A percentile compares a stretch with the other conserved stretches of the same genome.
Evolutionary conservation across 2,888 invertebrate genomes (phyloP).

Genomic region (Leucania comma): DNA sequence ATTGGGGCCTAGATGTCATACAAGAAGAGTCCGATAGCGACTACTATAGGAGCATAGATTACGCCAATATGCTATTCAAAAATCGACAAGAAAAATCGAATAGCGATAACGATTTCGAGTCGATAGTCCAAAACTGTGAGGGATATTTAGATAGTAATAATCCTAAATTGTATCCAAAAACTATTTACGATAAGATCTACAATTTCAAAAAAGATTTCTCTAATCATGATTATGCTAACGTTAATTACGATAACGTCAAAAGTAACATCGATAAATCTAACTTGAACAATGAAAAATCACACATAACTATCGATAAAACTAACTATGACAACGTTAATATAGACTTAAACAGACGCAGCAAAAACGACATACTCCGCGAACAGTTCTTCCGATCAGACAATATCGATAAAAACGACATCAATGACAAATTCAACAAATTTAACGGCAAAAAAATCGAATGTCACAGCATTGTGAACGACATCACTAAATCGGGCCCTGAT

Average conservation of each 20-base stretch:
- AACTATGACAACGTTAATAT: slow-evolving; percentile 64
- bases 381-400: slow-evolving; percentile 79
- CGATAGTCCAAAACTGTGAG: slow-evolving; percentile 78
- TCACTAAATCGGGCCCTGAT: slow-evolving; percentile 81
- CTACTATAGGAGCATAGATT: slow-evolving; percentile 86
- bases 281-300: slow-evolving; percentile 45
- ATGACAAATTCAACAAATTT: slow-evolving; percentile 80
- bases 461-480: slow-evolving; percentile 84
- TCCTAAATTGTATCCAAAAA: slow-evolving; percentile 81
- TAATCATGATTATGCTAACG: slow-evolving; percentile 83
- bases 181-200: slow-evolving; percentile 82
- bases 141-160: slow-evolving; percentile 67
- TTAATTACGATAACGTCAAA: slow-evolving; percentile 72
- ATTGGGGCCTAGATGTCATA: slow-evolving; percentile 85
- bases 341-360: slow-evolving; percentile 73
- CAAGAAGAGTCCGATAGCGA: slow-evolving; percentile 88
- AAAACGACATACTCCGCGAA: slow-evolving; percentile 83
- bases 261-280: slow-evolving; percentile 56
- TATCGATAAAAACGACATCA: slow-evolving; percentile 81
- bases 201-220: slow-evolving; percentile 87
- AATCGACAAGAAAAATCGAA: slow-evolving; percentile 54
- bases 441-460: slow-evolving; percentile 86
- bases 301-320: slow-evolving; percentile 42
- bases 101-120: slow-evolving; percentile 63
- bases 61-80: slow-evolving; percentile 78